Evolutionary conservation across 2,888 invertebrate genomes (phyloP), one percentile per base, ranked within the genome.

Genomic region (Eristalis intricaria): DNA sequence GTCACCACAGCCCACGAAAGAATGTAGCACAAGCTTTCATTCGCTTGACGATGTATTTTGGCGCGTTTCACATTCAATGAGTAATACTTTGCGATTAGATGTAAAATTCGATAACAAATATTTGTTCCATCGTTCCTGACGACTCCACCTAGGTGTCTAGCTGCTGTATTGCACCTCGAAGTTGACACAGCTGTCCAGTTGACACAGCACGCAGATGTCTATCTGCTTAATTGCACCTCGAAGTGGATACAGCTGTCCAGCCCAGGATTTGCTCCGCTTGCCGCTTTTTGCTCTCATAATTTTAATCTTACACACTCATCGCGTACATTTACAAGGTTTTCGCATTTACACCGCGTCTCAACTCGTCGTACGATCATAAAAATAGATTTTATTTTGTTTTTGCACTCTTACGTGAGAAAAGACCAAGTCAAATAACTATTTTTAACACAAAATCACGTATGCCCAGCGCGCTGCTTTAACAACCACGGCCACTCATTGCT

Each of bases 401-500:
- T 64, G 61, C 70, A 71, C 13, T 65, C 40, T 58, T 50, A 60
- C 61, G 61, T 61, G 76, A 69, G 56, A 38, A 0, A 63, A 63
- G 43, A 60, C 23, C 11, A 60, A 60, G 8, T 26, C 8, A 40
- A 66, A 64, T 13, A 38, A 86, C 78, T 86, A 86, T 86, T 86
- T 86, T 86, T 86, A 86, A 86, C 83, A 83, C 75, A 71, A 83
- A 79, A 75, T 83, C 86, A 86, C 78, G 83, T 83, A 82, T 43
- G 43, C 60, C 61, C 38, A 40, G 15, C 60, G 74, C 61, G 66
- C 83, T 69, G 66, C 35, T 50, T 10, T 32, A 74, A 66, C 43
- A 74, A 63, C 10, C 13, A 60, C 50, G 73, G 73, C 35, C 64
- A 77, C 69, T 66, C 71, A 56, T 69, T 65, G 19, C 26, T 32